Percentiles rank a stretch among this genome's conserved stretches.
These are phyloP conservation scores for Macrobrachium rosenbergii DNA, from an alignment of 1,140 invertebrate species.

Conservation along the genomic window DNA sequence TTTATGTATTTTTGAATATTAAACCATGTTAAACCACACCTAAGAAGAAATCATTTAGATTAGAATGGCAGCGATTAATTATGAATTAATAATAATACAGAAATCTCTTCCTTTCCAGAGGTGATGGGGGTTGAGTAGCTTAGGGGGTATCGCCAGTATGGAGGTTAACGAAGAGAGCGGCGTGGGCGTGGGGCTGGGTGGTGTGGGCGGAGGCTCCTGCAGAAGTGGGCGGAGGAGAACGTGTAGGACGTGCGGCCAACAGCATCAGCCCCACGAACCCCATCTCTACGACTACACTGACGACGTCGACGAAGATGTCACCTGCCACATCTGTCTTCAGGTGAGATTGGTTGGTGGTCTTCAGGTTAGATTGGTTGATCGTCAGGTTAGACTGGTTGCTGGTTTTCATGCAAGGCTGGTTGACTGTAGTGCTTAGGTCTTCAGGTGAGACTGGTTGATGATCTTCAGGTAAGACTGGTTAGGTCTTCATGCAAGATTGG, in stretches of 20 bases:
- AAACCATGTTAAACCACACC: no score
- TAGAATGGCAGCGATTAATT: no score
- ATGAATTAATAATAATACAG: no score
- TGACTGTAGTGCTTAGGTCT: no score
- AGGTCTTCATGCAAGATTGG: no score
- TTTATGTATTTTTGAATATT: no score
- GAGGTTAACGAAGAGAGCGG: constrained; percentile 22
- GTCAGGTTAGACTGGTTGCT: no score
- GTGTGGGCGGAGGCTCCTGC: constrained; percentile 31
- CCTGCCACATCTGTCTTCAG: constrained; percentile 73
- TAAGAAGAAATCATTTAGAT: no score
- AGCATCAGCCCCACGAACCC: constrained; percentile 71
- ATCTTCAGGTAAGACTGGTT: no score
- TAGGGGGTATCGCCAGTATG: constrained; percentile 55
- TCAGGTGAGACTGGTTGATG: no score
- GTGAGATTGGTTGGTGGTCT: constrained; percentile 1
- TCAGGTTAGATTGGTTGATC: no score
- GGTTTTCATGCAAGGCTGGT: no score
- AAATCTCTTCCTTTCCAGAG: neutral
- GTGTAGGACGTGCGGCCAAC: constrained; percentile 72
- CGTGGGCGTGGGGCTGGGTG: constrained; percentile 14
- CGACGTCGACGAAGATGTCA: constrained; percentile 74
- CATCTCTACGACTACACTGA: constrained; percentile 74
- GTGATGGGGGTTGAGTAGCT: constrained; percentile 55
- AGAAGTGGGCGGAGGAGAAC: constrained; percentile 46